Percentiles rank a stretch among this genome's conserved stretches.
Evolutionary conservation across 2,797 vertebrate species (phyloP).

Genomic region (Semaprochilodus insignis): DNA sequence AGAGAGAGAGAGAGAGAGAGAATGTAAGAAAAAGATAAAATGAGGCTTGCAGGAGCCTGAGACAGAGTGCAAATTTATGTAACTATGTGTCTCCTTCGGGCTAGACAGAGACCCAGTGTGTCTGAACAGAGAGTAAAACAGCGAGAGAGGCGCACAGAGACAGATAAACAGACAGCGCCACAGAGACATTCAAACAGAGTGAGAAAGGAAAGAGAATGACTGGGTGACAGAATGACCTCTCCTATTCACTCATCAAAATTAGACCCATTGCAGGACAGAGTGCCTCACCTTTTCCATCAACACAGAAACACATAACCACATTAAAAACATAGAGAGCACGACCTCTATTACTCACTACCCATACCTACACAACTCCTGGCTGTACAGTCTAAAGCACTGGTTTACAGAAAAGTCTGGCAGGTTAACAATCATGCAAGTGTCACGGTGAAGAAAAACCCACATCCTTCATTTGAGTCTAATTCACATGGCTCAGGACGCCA

Average conservation of each 20-base stretch:
- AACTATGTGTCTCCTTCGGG: constrained; percentile 72
- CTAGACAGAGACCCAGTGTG: constrained; percentile 58
- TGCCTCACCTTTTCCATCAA: background rate
- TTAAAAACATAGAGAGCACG: background rate
- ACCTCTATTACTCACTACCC: background rate
- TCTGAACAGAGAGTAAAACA: constrained; percentile 40
- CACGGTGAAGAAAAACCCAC: background rate
- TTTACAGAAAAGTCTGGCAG: background rate
- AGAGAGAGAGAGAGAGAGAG: constrained; percentile 12
- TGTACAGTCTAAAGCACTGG: background rate
- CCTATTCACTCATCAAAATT: constrained; percentile 7
- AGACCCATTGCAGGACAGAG: background rate
- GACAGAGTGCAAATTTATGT: constrained; percentile 77
- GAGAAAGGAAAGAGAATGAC: background rate
- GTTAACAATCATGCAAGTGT: background rate
- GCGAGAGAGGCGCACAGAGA: background rate
- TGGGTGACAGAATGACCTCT: constrained; percentile 20
- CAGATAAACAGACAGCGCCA: background rate
- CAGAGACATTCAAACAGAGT: background rate
- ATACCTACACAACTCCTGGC: background rate
- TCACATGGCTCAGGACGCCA: background rate
- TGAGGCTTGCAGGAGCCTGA: constrained; percentile 45
- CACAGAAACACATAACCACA: background rate
- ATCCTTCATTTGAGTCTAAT: background rate
- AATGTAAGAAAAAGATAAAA: constrained; percentile 36